A percentile compares a stretch with the other conserved stretches of the same genome.
Conservation (phyloP, 2,797 vertebrate species). For the Mergus octosetaceus region DNA sequence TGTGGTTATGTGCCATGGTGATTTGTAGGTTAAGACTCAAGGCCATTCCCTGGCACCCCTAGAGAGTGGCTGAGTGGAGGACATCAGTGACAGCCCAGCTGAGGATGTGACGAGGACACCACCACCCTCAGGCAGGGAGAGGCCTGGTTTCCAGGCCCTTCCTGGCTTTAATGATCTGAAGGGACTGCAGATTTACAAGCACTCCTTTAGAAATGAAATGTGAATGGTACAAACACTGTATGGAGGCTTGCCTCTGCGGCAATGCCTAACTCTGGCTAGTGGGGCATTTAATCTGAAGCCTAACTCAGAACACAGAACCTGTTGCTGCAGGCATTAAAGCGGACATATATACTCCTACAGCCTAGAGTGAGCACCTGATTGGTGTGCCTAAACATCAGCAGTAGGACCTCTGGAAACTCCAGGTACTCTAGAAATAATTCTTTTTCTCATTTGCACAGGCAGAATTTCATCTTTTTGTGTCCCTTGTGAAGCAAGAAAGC, state of each 20-base stretch:
- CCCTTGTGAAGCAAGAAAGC: not conserved
- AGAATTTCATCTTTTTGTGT: not conserved
- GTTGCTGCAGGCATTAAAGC: too few relatives aligned
- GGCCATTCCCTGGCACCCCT: not conserved
- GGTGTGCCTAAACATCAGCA: not conserved
- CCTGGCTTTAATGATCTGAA: not conserved
- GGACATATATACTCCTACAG: not conserved
- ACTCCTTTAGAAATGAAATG: rapidly evolving
- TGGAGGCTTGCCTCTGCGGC: not conserved
- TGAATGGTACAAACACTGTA: rapidly evolving
- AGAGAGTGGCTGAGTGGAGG: not conserved
- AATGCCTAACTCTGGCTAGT: not conserved
- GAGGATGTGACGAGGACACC: not conserved
- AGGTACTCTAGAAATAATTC: not conserved
- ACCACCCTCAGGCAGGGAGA: not conserved
- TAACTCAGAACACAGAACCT: rapidly evolving
- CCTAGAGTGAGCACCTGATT: not conserved
- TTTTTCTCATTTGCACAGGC: not conserved
- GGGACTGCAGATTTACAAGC: not conserved
- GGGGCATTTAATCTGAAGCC: not conserved
- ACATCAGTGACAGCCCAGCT: too few relatives aligned
- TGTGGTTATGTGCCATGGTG: rapidly evolving
- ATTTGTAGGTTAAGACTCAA: not conserved
- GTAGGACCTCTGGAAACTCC: not conserved
- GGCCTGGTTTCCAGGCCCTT: not conserved